Percentiles rank a stretch among this genome's conserved stretches.
Conservation (phyloP, 2,113 vertebrate genomes). For the Pomatorhinus ruficollis region DNA sequence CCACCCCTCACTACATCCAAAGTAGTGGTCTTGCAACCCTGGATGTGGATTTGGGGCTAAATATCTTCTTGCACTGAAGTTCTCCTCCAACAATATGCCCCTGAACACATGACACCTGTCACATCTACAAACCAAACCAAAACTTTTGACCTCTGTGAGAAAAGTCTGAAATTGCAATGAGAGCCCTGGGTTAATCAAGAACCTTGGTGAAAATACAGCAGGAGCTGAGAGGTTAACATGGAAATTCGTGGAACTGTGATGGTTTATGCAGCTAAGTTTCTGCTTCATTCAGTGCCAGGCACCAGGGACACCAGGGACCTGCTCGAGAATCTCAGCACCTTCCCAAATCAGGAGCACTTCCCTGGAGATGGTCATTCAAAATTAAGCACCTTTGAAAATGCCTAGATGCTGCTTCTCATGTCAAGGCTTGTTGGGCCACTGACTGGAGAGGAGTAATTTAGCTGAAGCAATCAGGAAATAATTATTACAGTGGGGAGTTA, state of each 20-base stretch:
- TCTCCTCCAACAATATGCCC: background rate
- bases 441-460: conserved; percentile 31
- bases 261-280: background rate
- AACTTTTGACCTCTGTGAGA: background rate
- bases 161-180: background rate
- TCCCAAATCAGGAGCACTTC: background rate
- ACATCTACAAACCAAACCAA: background rate
- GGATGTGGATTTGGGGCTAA: background rate
- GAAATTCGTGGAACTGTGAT: background rate
- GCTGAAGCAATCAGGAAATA: conserved; percentile 47
- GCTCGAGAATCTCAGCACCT: background rate
- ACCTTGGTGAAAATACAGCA: background rate
- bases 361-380: background rate
- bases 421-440: background rate
- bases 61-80: background rate
- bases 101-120: background rate
- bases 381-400: background rate
- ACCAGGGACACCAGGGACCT: background rate
- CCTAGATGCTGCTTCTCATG: background rate
- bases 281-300: background rate
- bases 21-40: background rate
- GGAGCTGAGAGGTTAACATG: background rate
- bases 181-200: background rate
- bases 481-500: conserved; percentile 48
- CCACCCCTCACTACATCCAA: background rate